These are phyloP conservation scores for Dicyrtomina minuta DNA, from an alignment of 2,888 invertebrate genomes.

Conservation along the genomic window DNA sequence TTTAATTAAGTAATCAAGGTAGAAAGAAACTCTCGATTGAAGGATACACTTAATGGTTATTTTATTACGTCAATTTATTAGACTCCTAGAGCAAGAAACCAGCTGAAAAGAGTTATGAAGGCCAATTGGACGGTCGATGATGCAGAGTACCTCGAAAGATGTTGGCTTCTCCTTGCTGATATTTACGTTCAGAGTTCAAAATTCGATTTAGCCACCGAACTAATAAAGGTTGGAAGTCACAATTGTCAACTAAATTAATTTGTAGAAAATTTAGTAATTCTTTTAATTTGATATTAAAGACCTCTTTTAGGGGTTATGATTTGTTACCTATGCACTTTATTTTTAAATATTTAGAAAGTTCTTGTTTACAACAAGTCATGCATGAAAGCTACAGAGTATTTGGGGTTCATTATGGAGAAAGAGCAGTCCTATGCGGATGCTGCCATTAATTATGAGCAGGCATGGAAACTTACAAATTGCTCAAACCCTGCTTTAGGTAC, in stretches of 20 bases:
- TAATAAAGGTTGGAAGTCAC: conserved; percentile 65
- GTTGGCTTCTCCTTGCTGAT: conserved; percentile 93
- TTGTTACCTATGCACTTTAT: neutral
- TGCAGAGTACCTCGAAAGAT: conserved; percentile 90
- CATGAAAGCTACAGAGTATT: conserved; percentile 84
- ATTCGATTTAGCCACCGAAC: conserved; percentile 79
- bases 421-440: conserved; percentile 87
- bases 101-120: conserved; percentile 83
- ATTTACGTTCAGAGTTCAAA: conserved; percentile 81
- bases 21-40: too few relatives aligned
- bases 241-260: neutral
- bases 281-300: neutral
- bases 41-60: neutral
- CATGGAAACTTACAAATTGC: conserved; percentile 82
- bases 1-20: neutral
- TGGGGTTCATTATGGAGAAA: conserved; percentile 84
- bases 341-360: conserved; percentile 61
- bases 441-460: conserved; percentile 75
- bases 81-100: conserved; percentile 85
- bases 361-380: conserved; percentile 84
- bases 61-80: conserved; percentile 55
- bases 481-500: conserved; percentile 76
- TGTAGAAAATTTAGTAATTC: too few relatives aligned
- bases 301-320: neutral
- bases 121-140: conserved; percentile 91